Evolutionary conservation across 2,113 vertebrate genomes (phyloP), one percentile per base, ranked within the genome.

Genomic region (Scomber scombrus): DNA sequence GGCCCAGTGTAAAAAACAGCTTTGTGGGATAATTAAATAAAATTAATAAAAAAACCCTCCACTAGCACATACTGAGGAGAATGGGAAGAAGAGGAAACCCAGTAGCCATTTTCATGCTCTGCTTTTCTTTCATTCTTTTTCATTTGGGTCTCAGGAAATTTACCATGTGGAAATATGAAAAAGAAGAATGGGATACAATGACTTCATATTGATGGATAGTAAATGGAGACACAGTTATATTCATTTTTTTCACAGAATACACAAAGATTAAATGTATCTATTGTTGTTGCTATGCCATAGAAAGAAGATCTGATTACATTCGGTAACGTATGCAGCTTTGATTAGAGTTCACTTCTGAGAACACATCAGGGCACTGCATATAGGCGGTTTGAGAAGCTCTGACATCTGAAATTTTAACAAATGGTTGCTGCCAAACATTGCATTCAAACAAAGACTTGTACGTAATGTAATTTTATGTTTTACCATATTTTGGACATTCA

Each of bases 11-110:
- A 88, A 92, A 94, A 80, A 90, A 91, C 72, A 78, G 87, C 86
- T 92, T 91, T 87, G 85, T 84, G 88, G 87, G 88, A 95, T 96
- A 96, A 96, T 96, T 95, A 95, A 95, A 95, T 95, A 93, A 94
- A 94, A 95, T 94, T 92, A 92, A 94, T 94, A 94, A 93, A 92
- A 92, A 87, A 75, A 55, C 68, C 40, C 55, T 85, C 73, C 64
- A 77, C 86, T 26, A 67, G 80, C 82, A 78, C 49, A 82, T 81
- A 82, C 70, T 70, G 78, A 71, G 71, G 74, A 93, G 87, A 94
- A 92, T 85, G 75, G 78, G 74, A 76, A 70, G 46, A 71, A 79
- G 88, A 87, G 79, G 67, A 80, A 84, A 88, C 83, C 93, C 85
- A 45, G 75, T 78, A 92, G 91, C 88, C 84, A 91, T 91, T 91